Evolutionary conservation across 2,113 vertebrate species (phyloP).

Genomic region (Lathamus discolor): DNA sequence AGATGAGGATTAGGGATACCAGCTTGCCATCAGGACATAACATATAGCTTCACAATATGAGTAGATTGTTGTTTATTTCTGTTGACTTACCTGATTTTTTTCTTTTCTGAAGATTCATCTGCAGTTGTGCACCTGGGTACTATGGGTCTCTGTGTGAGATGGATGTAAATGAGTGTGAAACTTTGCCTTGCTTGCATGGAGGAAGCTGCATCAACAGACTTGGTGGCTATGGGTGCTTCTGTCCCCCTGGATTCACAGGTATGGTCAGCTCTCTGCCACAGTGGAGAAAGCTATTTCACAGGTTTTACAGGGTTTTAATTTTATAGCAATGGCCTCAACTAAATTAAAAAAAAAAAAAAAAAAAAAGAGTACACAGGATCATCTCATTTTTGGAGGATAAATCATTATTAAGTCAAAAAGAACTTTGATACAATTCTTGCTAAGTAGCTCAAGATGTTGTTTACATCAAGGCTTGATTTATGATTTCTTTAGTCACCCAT

Average conservation of each 20-base stretch:
- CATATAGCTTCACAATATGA: not conserved
- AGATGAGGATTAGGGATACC: not conserved
- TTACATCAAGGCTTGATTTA: slow-evolving; percentile 15
- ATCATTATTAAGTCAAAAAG: not conserved
- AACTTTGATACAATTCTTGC: not conserved
- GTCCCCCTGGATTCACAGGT: slow-evolving; percentile 84
- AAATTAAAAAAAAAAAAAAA: not conserved
- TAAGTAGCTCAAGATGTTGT: not conserved
- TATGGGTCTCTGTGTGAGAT: slow-evolving; percentile 80
- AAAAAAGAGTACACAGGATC: not conserved
- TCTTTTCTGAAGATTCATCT: slow-evolving; percentile 73
- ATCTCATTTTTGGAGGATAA: not conserved
- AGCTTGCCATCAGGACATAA: not conserved
- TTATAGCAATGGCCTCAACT: not conserved
- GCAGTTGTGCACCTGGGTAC: slow-evolving; percentile 77
- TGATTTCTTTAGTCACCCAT: not conserved
- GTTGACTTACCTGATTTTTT: not conserved
- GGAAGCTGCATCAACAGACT: slow-evolving; percentile 80
- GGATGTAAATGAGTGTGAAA: slow-evolving; percentile 83
- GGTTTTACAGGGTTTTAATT: not conserved
- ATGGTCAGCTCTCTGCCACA: not conserved
- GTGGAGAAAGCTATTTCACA: not conserved
- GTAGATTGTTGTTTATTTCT: not conserved
- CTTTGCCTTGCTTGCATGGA: slow-evolving; percentile 79
- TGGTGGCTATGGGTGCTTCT: slow-evolving; percentile 78